These are phyloP conservation scores for Hymenopus coronatus DNA, from an alignment of 2,888 invertebrate genomes.

Conservation along the genomic window DNA sequence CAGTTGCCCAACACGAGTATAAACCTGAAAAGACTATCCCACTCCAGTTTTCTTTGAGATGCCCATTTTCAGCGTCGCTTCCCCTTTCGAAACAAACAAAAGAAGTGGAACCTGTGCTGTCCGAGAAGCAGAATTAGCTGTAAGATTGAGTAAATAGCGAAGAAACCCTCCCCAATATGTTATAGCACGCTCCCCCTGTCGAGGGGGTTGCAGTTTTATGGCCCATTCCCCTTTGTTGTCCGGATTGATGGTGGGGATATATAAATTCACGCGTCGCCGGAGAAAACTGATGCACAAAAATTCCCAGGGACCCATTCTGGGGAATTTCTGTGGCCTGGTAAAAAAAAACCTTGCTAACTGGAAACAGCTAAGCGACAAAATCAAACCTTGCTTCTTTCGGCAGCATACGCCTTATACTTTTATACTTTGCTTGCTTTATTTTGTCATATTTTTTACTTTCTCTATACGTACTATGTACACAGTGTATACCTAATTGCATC, in stretches of 20 bases:
- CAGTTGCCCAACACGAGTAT: too few species aligned
- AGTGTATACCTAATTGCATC: too few species aligned
- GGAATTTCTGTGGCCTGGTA: neutral
- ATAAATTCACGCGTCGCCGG: neutral
- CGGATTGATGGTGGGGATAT: neutral
- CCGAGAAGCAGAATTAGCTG: neutral
- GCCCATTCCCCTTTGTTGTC: neutral
- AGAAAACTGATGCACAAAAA: neutral
- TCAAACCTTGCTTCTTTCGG: neutral
- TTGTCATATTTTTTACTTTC: too few species aligned
- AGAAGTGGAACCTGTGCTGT: neutral
- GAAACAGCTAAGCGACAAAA: too few species aligned
- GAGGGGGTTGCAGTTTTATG: neutral
- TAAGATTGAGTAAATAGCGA: neutral
- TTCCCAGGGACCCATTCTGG: neutral
- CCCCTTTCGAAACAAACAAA: neutral
- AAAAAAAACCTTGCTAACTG: neutral
- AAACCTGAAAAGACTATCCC: too few species aligned
- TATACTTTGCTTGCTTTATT: too few species aligned
- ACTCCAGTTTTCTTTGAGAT: too few species aligned
- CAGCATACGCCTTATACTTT: too few species aligned
- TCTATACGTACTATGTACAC: too few species aligned
- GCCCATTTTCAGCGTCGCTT: too few species aligned
- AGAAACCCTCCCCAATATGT: neutral
- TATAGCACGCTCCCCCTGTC: neutral